Evolutionary conservation across 2,797 vertebrate species (phyloP), one percentile per base, ranked within the genome.

Genomic region (Molossus molossus): DNA sequence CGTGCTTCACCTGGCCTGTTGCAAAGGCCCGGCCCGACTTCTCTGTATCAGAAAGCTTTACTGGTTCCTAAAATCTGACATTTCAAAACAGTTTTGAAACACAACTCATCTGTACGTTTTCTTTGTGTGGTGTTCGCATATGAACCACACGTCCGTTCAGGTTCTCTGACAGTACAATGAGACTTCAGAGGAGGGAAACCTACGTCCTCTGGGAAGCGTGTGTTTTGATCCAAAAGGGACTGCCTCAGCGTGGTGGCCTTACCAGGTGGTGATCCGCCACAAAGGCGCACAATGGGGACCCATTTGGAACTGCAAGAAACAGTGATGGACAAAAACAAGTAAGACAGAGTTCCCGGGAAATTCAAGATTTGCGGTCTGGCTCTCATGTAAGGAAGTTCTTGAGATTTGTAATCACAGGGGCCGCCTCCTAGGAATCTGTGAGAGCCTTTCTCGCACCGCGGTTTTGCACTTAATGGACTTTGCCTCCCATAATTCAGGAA

Each of bases 351-450:
- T 80, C 85, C 77, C 72, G 13, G 93, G 72, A 95, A 53, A 64
- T 81, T 60, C 37, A 40, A 89, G 73, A 96, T 80, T 79, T 89
- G 85, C 86, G 18, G 0, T 5, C 50, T 6, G 9, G 37, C 67
- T 62, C 82, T 65, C 3, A 0, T 0, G 67, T 65, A 87, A 72
- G 33, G 2, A 57, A 69, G 33, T 37, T 67, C 65, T 76, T 55
- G 7, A 82, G 50, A 90, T 48, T 33, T 37, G 64, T n/a, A 45
- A 60, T n/a, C 53, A 1, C 1, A 87, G 69, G 87, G 87, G 37
- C 69, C 62, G 15, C 92, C 89, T 96, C 87, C 88, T 50, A 27
- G 65, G 50, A 97, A 97, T 95, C 91, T n/a, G 95, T 65, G 67
- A 77, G 81, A 87, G 50, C 40, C 88, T 40, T 60, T 91, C 97